Conservation (phyloP, 1,140 invertebrate genomes). For the Drosophila ambigua region DNA sequence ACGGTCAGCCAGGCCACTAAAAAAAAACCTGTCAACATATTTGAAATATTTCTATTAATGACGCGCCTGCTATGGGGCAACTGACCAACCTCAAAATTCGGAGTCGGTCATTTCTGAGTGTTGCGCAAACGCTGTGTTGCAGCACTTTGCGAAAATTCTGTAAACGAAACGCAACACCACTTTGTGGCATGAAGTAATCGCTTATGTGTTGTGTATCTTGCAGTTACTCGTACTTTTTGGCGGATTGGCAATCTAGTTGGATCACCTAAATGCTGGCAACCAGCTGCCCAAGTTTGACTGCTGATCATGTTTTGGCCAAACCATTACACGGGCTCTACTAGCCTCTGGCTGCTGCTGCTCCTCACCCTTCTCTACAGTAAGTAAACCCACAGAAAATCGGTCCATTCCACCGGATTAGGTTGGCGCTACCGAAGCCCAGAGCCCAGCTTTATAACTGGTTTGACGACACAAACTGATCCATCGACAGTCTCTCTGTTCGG, state of each 20-base stretch:
- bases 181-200: conserved; percentile 58
- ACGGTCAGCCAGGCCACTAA: conserved; percentile 5
- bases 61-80: conserved; percentile 42
- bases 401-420: neutral
- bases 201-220: conserved; percentile 23
- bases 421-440: neutral
- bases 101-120: conserved; percentile 14
- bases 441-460: conserved; percentile 50
- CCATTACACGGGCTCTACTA: conserved; percentile 53
- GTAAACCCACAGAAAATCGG: conserved; percentile 39
- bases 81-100: conserved; percentile 48
- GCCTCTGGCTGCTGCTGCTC: conserved; percentile 56
- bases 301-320: conserved; percentile 75
- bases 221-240: conserved; percentile 23
- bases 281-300: conserved; percentile 27
- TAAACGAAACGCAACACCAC: conserved; percentile 8
- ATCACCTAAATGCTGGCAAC: conserved; percentile 58
- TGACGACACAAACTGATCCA: conserved; percentile 19
- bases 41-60: conserved; percentile 65
- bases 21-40: conserved; percentile 52
- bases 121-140: conserved; percentile 44
- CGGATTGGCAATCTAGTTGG: neutral
- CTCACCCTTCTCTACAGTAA: conserved; percentile 66
- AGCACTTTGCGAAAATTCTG: conserved; percentile 34
- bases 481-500: conserved; percentile 12